Evolutionary conservation across 2,888 invertebrate genomes (phyloP), one percentile per base, ranked within the genome.

Genomic region (Aphelenchoides bicaudatus): DNA sequence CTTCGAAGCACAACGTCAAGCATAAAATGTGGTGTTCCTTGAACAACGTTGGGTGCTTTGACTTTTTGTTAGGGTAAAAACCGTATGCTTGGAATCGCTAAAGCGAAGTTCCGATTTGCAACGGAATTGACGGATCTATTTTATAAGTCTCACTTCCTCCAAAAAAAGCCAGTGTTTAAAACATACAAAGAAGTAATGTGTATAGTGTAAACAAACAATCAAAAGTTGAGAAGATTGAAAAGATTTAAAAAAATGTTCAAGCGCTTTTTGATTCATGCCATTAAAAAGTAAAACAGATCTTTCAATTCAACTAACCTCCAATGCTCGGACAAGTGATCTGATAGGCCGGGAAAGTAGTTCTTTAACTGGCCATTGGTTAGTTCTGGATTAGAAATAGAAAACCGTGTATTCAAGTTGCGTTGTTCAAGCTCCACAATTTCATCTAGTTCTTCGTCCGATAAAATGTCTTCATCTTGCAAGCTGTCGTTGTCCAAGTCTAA

Each of bases 381-480:
- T 54, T 76, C 74, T 4, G 75, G 75, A 58, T 72, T 73, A n/a
- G 75, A 73, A 19, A 74, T 65, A 1, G 74, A 74, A 30, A 72
- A 62, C n/a, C 65, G 58, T 21, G 56, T 39, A 21, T 51, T 48
- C 16, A 53, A 31, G 16, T 61, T 58, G 21, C 25, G 61, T 6
- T 50, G 58, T 48, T 59, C 59, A n/a, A 37, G 23, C 8, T 59
- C 59, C n/a, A 59, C 59, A 28, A 59, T 59, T 38, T 59, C 59
- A 49, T 59, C 59, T 4, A 59, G 29, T 16, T 27, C 29, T 19
- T 61, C 60, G 25, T 61, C 61, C 16, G 54, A 55, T 19, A 61
- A 31, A 10, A 61, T 23, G 5, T 51, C 37, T 10, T 56, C 55
- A 16, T 27, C n/a, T n/a, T 55, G 28, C 4, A 31, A 28, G 6